Evolutionary conservation across 2,888 invertebrate species (phyloP), one percentile per base, ranked within the genome.

Genomic region (Ophonus ardosiacus): DNA sequence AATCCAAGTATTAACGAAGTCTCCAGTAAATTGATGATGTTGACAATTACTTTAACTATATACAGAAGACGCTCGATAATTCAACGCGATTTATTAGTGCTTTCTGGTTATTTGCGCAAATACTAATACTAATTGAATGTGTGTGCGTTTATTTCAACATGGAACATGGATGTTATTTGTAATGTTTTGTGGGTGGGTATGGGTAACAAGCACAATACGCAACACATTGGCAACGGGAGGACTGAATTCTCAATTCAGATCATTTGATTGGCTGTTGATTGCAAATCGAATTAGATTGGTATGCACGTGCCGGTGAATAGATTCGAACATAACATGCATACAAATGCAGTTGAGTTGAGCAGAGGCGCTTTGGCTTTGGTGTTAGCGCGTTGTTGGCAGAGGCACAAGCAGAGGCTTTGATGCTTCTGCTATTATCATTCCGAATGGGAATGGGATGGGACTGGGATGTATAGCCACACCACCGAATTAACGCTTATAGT

Each of bases 201-300:
- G 31, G 31, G 31, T 31, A 31, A 31, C 59, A 13, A 56, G 56
- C 59, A 7, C 38, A 15, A 21, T 8, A 18, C 38, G 59, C 79
- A 59, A 40, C 59, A 57, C 24, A 79, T 59, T 57, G 79, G 79
- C 59, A 78, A 56, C 59, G 38, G 79, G 24, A 81, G 81, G 56
- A 56, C 59, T 61, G 84, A 84, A 84, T 84, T 84, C 84, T 43
- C 84, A 78, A 92, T 92, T 91, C 92, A 91, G 92, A 92, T 92
- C 92, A 92, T 92, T 92, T 92, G 92, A 92, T 92, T 92, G 92
- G 92, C 92, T 92, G 92, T 92, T 92, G 92, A 92, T 92, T 92
- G 92, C 91, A 92, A 92, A 92, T 92, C 92, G 92, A 92, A 92
- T 92, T 92, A 92, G 91, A 91, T 90, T 90, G 91, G 91, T 92